A percentile compares a stretch with the other conserved stretches of the same genome.
These are phyloP conservation scores for Chrysaora quinquecirrha DNA, from an alignment of 30 jellyfish, hydroid and myxozoan genomes.

Conservation along the genomic window DNA sequence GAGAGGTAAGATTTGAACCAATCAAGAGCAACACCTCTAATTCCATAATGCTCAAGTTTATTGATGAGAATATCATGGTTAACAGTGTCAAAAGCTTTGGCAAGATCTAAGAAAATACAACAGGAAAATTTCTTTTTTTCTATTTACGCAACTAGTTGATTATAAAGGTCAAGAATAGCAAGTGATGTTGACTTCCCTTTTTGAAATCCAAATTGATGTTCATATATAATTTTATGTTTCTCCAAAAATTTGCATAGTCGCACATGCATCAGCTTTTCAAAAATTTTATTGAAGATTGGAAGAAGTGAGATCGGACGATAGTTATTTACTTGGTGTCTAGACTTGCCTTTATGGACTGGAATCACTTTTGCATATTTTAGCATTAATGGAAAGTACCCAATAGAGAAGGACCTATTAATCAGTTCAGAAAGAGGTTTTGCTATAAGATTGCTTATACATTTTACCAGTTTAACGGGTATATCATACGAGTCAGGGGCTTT, in stretches of 20 bases:
- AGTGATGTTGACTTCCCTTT: slow-evolving; percentile 20
- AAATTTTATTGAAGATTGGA: slow-evolving; percentile 32
- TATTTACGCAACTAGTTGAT: slow-evolving; percentile 11
- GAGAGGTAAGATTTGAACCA: slow-evolving; percentile 4
- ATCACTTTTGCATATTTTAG: slow-evolving; percentile 26
- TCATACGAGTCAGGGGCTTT: slow-evolving; percentile 25
- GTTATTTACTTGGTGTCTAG: slow-evolving; percentile 2
- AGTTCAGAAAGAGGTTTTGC: background rate
- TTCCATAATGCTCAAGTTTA: slow-evolving; percentile 16
- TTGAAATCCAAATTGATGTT: slow-evolving; percentile 38
- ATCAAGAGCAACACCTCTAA: slow-evolving; percentile 4
- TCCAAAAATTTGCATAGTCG: background rate
- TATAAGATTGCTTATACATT: background rate
- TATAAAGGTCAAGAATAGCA: slow-evolving; percentile 18
- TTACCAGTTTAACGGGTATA: background rate
- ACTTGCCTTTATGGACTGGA: background rate
- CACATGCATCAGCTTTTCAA: slow-evolving; percentile 19
- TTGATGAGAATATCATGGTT: slow-evolving; percentile 2
- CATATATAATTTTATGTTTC: slow-evolving; percentile 7
- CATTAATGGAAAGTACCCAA: slow-evolving; percentile 24
- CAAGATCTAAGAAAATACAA: slow-evolving; percentile 16
- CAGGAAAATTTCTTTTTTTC: slow-evolving; percentile 20
- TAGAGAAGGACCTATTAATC: slow-evolving; percentile 5
- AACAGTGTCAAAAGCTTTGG: slow-evolving; percentile 21
- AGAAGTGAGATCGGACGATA: slow-evolving; percentile 32